These are phyloP conservation scores for Puntigrus tetrazona DNA, from an alignment of 2,113 vertebrate genomes.

Conservation along the genomic window DNA sequence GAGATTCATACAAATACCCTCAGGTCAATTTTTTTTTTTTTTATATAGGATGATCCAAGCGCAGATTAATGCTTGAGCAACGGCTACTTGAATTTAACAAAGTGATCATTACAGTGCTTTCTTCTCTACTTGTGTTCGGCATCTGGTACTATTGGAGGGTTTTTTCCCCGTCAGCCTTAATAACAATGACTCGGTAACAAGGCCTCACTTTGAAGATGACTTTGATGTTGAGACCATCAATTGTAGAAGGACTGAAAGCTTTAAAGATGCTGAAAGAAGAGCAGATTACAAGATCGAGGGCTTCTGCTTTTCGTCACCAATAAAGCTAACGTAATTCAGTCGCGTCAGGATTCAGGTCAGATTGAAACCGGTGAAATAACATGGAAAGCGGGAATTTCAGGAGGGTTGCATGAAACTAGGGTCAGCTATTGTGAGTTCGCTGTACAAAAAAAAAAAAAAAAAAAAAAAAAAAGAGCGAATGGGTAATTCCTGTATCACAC, in stretches of 20 bases:
- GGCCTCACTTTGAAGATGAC: constrained; percentile 17
- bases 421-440: too few relatives aligned
- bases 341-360: background rate
- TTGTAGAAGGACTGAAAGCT: constrained; percentile 29
- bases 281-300: constrained; percentile 31
- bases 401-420: background rate
- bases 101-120: constrained; percentile 17
- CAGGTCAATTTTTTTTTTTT: background rate
- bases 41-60: background rate
- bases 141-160: background rate
- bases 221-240: constrained; percentile 32
- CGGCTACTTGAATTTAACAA: constrained; percentile 7
- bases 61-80: constrained; percentile 2
- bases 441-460: too few relatives aligned
- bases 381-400: background rate
- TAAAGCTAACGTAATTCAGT: background rate
- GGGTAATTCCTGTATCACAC: background rate
- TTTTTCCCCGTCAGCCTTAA: constrained; percentile 20
- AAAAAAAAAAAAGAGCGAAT: background rate
- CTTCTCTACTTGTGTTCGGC: background rate
- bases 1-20: background rate
- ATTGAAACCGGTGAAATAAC: background rate
- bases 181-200: constrained; percentile 19
- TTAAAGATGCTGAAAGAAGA: constrained; percentile 10
- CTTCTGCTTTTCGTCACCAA: constrained; percentile 23